Evolutionary conservation across 1,140 invertebrate genomes (phyloP).

Genomic region (Papilio polytes): DNA sequence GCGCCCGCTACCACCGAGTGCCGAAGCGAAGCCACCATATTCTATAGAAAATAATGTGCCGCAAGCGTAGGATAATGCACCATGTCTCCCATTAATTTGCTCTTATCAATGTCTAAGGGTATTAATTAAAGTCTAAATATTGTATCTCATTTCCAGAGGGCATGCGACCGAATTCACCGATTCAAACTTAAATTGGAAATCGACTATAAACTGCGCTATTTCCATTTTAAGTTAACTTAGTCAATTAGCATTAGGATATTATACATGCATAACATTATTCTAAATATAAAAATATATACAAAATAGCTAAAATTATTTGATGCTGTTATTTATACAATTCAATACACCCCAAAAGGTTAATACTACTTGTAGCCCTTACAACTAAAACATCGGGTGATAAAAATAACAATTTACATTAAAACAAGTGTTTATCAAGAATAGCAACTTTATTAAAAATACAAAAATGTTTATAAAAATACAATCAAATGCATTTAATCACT

Average conservation of each 20-base stretch:
- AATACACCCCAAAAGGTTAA: constrained; percentile 28
- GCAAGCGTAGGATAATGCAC: constrained; percentile 79
- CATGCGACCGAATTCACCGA: constrained; percentile 29
- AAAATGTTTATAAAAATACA: constrained; percentile 82
- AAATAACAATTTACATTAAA: constrained; percentile 55
- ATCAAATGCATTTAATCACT: constrained; percentile 83
- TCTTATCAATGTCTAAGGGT: constrained; percentile 52
- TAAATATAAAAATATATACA: constrained; percentile 22
- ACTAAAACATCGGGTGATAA: constrained; percentile 23
- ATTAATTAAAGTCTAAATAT: constrained; percentile 51
- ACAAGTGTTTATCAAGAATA: constrained; percentile 76
- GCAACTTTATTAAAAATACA: constrained; percentile 83
- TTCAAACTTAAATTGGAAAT: constrained; percentile 27
- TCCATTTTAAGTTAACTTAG: constrained; percentile 20
- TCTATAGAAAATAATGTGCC: constrained; percentile 61
- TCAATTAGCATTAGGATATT: constrained; percentile 3
- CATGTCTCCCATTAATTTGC: constrained; percentile 83
- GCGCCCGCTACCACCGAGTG: constrained; percentile 72
- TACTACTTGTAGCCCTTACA: constrained; percentile 26
- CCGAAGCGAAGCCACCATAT: constrained; percentile 74
- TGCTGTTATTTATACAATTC: constrained; percentile 33
- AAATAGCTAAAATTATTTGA: constrained; percentile 8
- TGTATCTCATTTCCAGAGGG: constrained; percentile 2
- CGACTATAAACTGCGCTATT: background rate
- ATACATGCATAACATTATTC: constrained; percentile 19